These are phyloP conservation scores for Ondatra zibethicus DNA, from an alignment of 2,113 vertebrate species.

Conservation along the genomic window DNA sequence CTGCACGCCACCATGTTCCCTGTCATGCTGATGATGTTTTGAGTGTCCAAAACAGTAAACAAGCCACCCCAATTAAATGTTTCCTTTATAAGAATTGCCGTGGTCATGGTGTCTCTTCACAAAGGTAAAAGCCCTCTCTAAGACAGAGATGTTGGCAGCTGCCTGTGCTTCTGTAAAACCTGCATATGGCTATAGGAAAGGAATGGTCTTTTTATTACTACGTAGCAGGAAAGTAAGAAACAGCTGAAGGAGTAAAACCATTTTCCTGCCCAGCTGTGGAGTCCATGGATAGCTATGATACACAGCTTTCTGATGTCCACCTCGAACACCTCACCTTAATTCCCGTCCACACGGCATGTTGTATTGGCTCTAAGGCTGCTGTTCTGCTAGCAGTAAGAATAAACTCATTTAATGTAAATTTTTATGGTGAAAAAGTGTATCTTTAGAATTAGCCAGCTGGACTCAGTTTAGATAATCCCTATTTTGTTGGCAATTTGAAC, in stretches of 20 bases:
- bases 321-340: background rate
- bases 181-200: background rate
- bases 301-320: background rate
- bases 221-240: background rate
- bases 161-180: background rate
- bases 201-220: background rate
- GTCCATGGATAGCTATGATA: background rate
- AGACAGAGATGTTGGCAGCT: background rate
- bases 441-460: too few relatives aligned
- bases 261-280: background rate
- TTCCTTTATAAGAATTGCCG: background rate
- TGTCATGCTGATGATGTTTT: background rate
- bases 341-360: background rate
- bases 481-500: background rate
- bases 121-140: background rate
- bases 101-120: background rate
- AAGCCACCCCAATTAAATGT: background rate
- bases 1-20: background rate
- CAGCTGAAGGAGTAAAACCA: background rate
- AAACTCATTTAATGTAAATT: background rate
- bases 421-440: too few relatives aligned
- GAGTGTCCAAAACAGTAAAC: background rate
- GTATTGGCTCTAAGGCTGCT: background rate
- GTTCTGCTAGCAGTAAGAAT: background rate
- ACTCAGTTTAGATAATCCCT: too few relatives aligned